Evolutionary conservation across 2,888 invertebrate species (phyloP), one percentile per base, ranked within the genome.

Genomic region (Volucella inflata): DNA sequence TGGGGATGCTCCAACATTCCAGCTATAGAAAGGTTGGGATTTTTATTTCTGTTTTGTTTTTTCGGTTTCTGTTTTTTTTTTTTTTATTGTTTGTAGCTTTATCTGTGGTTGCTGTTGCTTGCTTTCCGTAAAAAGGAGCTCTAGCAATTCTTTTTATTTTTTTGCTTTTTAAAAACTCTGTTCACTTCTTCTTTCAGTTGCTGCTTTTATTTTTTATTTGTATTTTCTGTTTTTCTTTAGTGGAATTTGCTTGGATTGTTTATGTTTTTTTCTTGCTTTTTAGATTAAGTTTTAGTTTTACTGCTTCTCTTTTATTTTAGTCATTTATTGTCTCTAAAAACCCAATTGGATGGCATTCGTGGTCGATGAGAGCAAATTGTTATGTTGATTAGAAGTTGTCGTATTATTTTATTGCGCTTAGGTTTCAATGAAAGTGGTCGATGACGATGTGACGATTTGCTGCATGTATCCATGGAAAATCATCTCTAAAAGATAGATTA

Each of bases 1-100:
- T 91, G 91, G 89, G 91, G 91, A 90, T 92, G 91, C 90, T 92
- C 92, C 91, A 92, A 92, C 92, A 92, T 92, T 92, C 92, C 92
- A 90, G 88, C 88, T 72, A 81, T 46, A 68, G 72, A 85, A 46
- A 68, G 64, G 76, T 70, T 77, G 53, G 53, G 55, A 30, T 4
- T 30, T 30, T 30, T 30, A 30, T 30, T 30, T 30, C 57, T 44
- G 46, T 38, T 48, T 65, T n/a, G n/a, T 48, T 14, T 50, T 44
- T 65, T 72, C 71, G 36, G 42, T 64, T n/a, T 48, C 38, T 0
- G 46, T 17, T 17, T 62, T 38, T 50, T 1, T 8, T 40, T 44
- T 42, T 38, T 38, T 48, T 16, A 60, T 67, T 9, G 4, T 14
- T n/a, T n/a, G n/a, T n/a, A n/a, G n/a, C n/a, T n/a, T 57, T 50